phyloP scores from a whole-genome alignment of 2,888 invertebrate genomes.

The Ectemnius lituratus region DNA sequence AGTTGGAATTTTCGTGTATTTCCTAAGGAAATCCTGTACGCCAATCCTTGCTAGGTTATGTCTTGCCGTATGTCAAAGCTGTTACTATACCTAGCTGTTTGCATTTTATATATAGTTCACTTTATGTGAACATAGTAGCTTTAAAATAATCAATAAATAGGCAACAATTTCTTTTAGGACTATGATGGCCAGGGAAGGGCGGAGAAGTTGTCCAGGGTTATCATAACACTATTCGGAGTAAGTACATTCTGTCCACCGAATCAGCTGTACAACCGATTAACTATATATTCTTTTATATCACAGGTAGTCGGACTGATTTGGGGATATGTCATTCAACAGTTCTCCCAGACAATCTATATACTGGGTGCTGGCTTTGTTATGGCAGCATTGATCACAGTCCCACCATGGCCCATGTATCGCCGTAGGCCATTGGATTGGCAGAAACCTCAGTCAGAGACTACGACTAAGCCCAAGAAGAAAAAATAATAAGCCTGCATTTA shows the following conservation, averaged over 20 bases:
- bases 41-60: constrained; percentile 36
- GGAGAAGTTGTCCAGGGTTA: constrained; percentile 92
- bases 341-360: constrained; percentile 96
- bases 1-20: neutral
- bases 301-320: constrained; percentile 91
- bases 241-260: constrained; percentile 57
- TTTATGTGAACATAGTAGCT: neutral
- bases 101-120: neutral
- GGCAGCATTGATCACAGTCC: constrained; percentile 93
- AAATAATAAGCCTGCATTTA: constrained; percentile 74
- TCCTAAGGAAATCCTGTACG: neutral
- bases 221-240: constrained; percentile 93
- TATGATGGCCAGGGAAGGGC: constrained; percentile 94
- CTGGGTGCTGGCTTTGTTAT: constrained; percentile 93
- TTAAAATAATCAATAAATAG: neutral
- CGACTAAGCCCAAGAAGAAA: constrained; percentile 78
- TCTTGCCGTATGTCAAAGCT: constrained; percentile 33
- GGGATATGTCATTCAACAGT: constrained; percentile 96
- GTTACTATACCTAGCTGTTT: neutral
- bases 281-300: constrained; percentile 7
- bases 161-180: constrained; percentile 80
- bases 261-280: neutral
- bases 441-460: constrained; percentile 82
- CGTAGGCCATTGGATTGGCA: constrained; percentile 94
- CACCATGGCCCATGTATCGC: constrained; percentile 98